phyloP scores from a whole-genome alignment of 2,888 invertebrate species.

The Ormyrus rosae region DNA sequence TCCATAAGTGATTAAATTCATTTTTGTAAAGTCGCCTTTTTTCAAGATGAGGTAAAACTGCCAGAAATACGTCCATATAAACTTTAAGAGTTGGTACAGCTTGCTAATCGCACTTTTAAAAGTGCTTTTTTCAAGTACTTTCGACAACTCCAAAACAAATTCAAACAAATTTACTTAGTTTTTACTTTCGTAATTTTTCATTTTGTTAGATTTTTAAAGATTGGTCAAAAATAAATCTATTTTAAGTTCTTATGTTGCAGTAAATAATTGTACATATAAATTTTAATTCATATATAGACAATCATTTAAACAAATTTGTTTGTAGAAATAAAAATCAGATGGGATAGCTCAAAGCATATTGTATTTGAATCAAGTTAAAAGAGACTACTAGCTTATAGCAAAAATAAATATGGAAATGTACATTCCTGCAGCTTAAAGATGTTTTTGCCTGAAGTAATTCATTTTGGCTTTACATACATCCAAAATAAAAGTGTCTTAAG shows the following conservation, averaged over 20 bases:
- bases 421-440: constrained; percentile 58
- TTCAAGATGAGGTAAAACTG: constrained; percentile 50
- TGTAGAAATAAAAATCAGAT: constrained; percentile 53
- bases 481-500: constrained; percentile 35
- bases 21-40: constrained; percentile 50
- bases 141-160: constrained; percentile 49
- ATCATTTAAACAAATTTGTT: constrained; percentile 45
- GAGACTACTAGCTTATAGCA: constrained; percentile 59
- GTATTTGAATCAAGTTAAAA: constrained; percentile 57
- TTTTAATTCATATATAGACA: constrained; percentile 50
- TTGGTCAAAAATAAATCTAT: constrained; percentile 50
- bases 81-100: constrained; percentile 41
- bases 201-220: constrained; percentile 45
- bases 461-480: constrained; percentile 42
- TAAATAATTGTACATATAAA: constrained; percentile 56
- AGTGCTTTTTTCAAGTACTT: constrained; percentile 45
- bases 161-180: constrained; percentile 52
- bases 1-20: constrained; percentile 51
- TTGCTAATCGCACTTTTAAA: constrained; percentile 36
- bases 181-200: constrained; percentile 57
- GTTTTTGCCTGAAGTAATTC: constrained; percentile 55
- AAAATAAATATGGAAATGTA: constrained; percentile 58
- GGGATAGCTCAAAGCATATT: constrained; percentile 57
- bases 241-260: constrained; percentile 54
- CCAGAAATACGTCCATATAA: constrained; percentile 53